Conservation (phyloP, 2,797 vertebrate species). For the Mastacembelus armatus region DNA sequence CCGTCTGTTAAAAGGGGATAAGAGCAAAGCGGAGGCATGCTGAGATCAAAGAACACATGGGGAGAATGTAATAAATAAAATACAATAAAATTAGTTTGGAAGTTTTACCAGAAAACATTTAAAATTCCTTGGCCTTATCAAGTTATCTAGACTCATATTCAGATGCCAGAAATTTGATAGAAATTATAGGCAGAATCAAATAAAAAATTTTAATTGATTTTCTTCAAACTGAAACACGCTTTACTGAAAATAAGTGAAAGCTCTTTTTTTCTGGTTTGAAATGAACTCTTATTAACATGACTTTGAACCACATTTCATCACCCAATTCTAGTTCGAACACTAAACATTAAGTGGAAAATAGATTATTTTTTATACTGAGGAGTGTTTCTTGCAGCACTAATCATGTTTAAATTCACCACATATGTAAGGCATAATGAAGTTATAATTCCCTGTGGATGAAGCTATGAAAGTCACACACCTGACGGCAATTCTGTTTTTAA, state of each 20-base stretch:
- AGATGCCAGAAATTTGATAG: background rate
- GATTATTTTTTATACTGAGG: no score
- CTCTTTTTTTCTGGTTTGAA: background rate
- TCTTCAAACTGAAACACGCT: constrained; percentile 13
- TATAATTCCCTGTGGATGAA: constrained; percentile 10
- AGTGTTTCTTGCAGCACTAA: background rate
- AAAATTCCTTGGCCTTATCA: constrained; percentile 18
- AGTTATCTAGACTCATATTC: constrained; percentile 32
- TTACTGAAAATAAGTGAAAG: background rate
- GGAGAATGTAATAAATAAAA: constrained; percentile 64
- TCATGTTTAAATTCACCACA: background rate
- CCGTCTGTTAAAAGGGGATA: constrained; percentile 72
- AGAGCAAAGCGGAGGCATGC: constrained; percentile 67
- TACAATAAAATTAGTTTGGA: constrained; percentile 55
- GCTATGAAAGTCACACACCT: background rate
- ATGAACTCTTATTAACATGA: no score
- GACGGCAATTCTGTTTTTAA: constrained; percentile 13
- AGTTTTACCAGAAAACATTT: constrained; percentile 55
- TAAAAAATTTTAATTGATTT: background rate
- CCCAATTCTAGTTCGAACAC: constrained; percentile 25
- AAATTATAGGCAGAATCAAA: no score
- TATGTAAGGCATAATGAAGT: background rate
- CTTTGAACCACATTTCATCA: no score
- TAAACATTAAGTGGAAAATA: background rate
- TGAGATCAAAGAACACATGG: constrained; percentile 81